A percentile compares a stretch with the other conserved stretches of the same genome.
Conservation (phyloP, 2,888 invertebrate species). For the Athalia circularis region DNA sequence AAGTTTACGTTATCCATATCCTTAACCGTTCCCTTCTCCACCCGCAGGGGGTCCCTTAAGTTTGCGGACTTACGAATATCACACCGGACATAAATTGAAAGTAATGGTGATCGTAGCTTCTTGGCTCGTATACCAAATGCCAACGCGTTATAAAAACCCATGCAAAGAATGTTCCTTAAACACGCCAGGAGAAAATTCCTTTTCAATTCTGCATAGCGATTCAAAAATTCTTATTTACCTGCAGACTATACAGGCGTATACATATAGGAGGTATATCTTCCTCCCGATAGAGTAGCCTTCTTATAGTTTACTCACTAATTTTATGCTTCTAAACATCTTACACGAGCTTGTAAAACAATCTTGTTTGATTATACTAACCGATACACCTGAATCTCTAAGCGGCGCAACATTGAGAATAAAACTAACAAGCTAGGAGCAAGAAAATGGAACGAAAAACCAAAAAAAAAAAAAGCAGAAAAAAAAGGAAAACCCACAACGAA, state of each 20-base stretch:
- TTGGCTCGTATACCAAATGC: slow-evolving; percentile 60
- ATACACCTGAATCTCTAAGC: no score
- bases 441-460: background rate
- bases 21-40: slow-evolving; percentile 38
- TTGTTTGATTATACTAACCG: background rate
- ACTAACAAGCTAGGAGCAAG: no score
- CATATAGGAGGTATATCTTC: background rate
- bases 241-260: no score
- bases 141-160: slow-evolving; percentile 52
- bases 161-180: slow-evolving; percentile 60
- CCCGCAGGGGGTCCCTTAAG: slow-evolving; percentile 63
- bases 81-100: slow-evolving; percentile 71
- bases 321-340: slow-evolving; percentile 21
- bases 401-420: no score
- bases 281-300: background rate
- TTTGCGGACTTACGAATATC: slow-evolving; percentile 64
- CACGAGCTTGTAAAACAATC: slow-evolving; percentile 54
- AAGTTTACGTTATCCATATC: slow-evolving; percentile 24
- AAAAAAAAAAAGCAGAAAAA: slow-evolving; percentile 32
- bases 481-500: slow-evolving; percentile 10
- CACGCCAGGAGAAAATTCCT: slow-evolving; percentile 59
- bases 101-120: slow-evolving; percentile 62
- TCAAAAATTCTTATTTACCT: no score
- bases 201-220: no score
- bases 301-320: slow-evolving; percentile 18